These are phyloP conservation scores for Turnix velox DNA, from an alignment of 2,113 vertebrate genomes.

Conservation along the genomic window DNA sequence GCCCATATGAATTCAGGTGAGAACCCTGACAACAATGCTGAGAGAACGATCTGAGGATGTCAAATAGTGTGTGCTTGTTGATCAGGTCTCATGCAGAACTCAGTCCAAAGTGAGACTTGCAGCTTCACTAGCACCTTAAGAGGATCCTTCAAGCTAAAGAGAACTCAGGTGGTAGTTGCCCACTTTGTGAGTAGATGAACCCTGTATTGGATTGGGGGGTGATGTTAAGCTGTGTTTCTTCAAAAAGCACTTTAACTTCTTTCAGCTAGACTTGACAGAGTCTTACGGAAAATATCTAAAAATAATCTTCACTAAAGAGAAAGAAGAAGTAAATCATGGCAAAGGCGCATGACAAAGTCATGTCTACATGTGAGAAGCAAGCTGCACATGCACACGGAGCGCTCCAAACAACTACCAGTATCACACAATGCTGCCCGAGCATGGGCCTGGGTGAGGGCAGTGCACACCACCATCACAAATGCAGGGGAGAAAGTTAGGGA, in stretches of 20 bases:
- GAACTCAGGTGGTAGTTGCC: neutral
- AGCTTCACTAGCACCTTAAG: neutral
- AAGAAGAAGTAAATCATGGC: neutral
- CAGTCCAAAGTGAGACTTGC: neutral
- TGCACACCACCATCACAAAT: neutral
- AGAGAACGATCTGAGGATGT: neutral
- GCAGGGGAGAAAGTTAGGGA: neutral
- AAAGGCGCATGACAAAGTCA: neutral
- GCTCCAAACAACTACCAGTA: neutral
- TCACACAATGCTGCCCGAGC: rapidly evolving
- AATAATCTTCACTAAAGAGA: neutral
- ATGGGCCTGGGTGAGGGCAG: neutral
- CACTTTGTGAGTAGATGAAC: neutral
- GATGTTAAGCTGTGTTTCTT: neutral
- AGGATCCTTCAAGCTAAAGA: neutral
- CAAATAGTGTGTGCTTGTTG: neutral
- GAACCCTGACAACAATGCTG: neutral
- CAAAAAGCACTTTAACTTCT: neutral
- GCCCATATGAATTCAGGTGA: neutral
- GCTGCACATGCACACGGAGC: neutral
- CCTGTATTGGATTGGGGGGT: neutral
- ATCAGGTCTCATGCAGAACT: neutral
- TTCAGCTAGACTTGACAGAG: neutral
- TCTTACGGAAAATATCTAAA: neutral
- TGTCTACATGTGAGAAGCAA: neutral